These are phyloP conservation scores for Drosophila pallidifrons DNA, from an alignment of 1,140 invertebrate genomes.

Conservation along the genomic window DNA sequence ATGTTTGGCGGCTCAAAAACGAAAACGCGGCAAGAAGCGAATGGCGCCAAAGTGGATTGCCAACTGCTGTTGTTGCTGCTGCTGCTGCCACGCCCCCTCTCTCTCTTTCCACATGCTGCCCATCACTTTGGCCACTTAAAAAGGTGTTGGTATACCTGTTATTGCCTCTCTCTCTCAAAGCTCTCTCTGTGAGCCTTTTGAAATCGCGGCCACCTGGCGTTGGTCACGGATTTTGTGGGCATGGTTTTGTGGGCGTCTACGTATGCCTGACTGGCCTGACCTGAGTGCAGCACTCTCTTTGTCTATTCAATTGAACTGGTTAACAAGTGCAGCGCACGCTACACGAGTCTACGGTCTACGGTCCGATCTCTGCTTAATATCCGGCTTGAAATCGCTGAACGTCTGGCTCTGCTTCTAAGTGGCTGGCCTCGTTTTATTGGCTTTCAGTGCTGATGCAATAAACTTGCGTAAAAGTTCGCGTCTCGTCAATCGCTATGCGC, in stretches of 20 bases:
- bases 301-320: conserved; percentile 50
- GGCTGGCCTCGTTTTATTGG: conserved; percentile 43
- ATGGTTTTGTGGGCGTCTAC: background rate
- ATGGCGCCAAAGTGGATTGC: conserved; percentile 53
- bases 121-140: conserved; percentile 10
- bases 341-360: background rate
- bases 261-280: background rate
- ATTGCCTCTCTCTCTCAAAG: background rate
- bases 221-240: conserved; percentile 4
- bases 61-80: conserved; percentile 21
- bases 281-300: conserved; percentile 24
- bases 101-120: background rate
- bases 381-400: conserved; percentile 17
- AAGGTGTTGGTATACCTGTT: conserved; percentile 37
- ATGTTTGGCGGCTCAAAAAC: conserved; percentile 49
- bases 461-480: conserved; percentile 36
- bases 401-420: conserved; percentile 26
- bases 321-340: conserved; percentile 25
- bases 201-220: background rate
- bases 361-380: conserved; percentile 31
- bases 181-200: conserved; percentile 1
- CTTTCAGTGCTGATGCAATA: conserved; percentile 45
- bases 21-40: conserved; percentile 37
- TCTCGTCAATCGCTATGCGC: conserved; percentile 25
- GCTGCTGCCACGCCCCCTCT: background rate